phyloP scores from a whole-genome alignment of 2,888 invertebrate species.

The Drepana falcataria region DNA sequence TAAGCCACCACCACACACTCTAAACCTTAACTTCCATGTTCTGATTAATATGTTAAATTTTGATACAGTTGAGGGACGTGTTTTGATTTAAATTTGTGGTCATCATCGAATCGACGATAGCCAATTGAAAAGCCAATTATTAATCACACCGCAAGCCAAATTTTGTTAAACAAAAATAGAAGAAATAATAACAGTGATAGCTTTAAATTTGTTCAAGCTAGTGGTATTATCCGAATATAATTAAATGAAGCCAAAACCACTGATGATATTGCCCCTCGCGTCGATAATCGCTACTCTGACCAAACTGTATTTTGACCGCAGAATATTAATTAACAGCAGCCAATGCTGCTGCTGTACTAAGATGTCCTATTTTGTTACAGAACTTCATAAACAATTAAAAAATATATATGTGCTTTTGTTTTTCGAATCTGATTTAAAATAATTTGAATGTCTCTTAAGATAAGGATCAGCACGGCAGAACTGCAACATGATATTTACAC shows the following conservation, averaged over 20 bases:
- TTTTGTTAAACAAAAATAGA: conserved; percentile 67
- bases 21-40: conserved; percentile 74
- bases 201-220: conserved; percentile 71
- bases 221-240: conserved; percentile 68
- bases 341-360: no score
- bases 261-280: conserved; percentile 56
- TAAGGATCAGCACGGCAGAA: no score
- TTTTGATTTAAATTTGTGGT: conserved; percentile 32
- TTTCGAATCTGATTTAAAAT: no score
- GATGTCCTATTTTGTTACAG: no score
- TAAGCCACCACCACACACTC: conserved; percentile 79
- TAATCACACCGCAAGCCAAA: conserved; percentile 77
- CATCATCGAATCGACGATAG: conserved; percentile 31
- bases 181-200: conserved; percentile 70
- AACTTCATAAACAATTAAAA: no score
- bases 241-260: conserved; percentile 76
- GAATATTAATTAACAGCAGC: no score
- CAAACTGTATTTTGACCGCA: neutral
- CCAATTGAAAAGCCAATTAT: conserved; percentile 59
- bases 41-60: conserved; percentile 69
- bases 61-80: conserved; percentile 55
- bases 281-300: conserved; percentile 30
- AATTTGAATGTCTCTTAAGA: no score
- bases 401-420: no score
- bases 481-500: no score